Evolutionary conservation across 2,113 vertebrate species (phyloP), one percentile per base, ranked within the genome.

Genomic region (Epinephelus fuscoguttatus): DNA sequence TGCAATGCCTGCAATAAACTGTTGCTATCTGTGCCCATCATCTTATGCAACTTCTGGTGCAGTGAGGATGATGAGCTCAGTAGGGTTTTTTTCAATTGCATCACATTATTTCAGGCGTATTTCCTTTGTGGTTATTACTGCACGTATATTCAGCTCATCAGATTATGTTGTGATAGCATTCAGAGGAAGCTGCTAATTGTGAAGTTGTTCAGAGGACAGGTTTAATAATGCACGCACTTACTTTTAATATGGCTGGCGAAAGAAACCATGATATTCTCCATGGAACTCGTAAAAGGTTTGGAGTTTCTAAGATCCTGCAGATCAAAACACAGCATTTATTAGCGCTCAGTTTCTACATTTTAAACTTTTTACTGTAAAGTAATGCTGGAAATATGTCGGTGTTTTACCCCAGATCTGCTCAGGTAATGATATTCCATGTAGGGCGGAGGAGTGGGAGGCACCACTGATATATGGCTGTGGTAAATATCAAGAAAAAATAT

Each of bases 401-500:
- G 0, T 61, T 14, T 96, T 96, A 97, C 96, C 95, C 50, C 78
- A 1, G 74, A 14, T 59, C 66, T 93, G 85, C 77, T 47, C 47
- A 86, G 78, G 64, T 59, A 89, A 4, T 60, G 86, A 56, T 82
- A 81, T 21, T 96, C 95, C 19, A 91, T 56, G 87, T 96, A 91
- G 14, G 97, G 97, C 21, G 97, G 97, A 19, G 98, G 98, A 27
- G 98, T 99, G 0, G 98, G 97, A 82, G 97, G 97, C 5, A 99
- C 95, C 0, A 99, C 92, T 4, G 96, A 95, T 82, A 99, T 98
- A 27, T 96, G 92, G 90, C 97, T 99, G 83, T 69, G 71, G 91
- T 73, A 91, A 49, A 57, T 14, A 33, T 18, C 15, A 3, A 71
- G 84, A 63, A 50, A 63, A 6, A 23, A 64, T 4, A 10, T 7